A percentile compares a stretch with the other conserved stretches of the same genome.
phyloP scores from a whole-genome alignment of 2,888 invertebrate genomes.

The Lordiphosa fenestrarum region DNA sequence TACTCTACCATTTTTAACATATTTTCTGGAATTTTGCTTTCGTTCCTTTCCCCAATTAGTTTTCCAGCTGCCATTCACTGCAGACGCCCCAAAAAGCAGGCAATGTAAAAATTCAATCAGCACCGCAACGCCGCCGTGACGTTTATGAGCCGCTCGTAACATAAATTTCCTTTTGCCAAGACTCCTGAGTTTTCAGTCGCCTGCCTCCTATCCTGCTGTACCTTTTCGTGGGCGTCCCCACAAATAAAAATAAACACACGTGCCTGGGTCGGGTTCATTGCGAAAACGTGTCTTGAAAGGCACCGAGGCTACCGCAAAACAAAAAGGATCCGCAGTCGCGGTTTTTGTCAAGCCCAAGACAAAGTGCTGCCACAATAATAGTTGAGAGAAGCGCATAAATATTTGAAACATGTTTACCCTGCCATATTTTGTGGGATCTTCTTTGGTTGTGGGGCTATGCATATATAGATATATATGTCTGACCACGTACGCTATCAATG shows the following conservation, averaged over 20 bases:
- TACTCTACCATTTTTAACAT: conserved; percentile 9
- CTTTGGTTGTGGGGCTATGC: conserved; percentile 6
- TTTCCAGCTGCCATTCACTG: conserved; percentile 24
- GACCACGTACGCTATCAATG: conserved; percentile 66
- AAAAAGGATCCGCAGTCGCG: conserved; percentile 14
- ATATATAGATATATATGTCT: conserved; percentile 21
- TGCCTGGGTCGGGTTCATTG: conserved; percentile 55
- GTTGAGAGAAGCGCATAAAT: conserved; percentile 51
- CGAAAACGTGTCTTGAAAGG: conserved; percentile 58
- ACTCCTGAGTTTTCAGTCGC: conserved; percentile 4
- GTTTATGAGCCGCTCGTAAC: conserved; percentile 58
- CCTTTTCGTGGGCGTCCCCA: conserved; percentile 28
- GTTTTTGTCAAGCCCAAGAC: conserved; percentile 54
- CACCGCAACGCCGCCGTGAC: conserved; percentile 37
- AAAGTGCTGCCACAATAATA: conserved; percentile 59
- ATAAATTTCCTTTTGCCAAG: conserved; percentile 44
- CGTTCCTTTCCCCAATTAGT: conserved; percentile 33
- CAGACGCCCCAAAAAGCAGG: conserved; percentile 11
- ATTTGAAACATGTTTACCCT: conserved; percentile 62
- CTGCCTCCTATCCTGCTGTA: conserved; percentile 14
- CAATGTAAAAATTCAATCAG: conserved; percentile 47
- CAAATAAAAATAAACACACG: conserved; percentile 68
- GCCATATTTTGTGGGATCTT: conserved; percentile 37
- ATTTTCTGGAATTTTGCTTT: conserved; percentile 9
- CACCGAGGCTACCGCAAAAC: conserved; percentile 27